These are phyloP conservation scores for Tenrec ecaudatus DNA, from an alignment of 2,113 vertebrate species.

Conservation along the genomic window DNA sequence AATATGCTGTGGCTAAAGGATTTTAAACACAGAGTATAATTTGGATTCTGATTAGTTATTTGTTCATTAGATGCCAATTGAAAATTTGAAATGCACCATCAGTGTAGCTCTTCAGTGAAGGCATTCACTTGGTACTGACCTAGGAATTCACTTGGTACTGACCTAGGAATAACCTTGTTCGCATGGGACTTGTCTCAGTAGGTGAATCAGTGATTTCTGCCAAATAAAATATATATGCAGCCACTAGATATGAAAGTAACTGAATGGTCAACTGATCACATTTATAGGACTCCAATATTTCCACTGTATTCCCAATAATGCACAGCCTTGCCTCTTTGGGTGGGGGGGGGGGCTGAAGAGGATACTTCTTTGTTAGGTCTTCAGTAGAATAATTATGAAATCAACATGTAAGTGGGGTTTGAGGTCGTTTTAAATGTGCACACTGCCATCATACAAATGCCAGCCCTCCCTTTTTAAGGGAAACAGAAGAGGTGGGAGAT, in stretches of 20 bases:
- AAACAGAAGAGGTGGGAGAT: not conserved
- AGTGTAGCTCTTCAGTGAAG: too few relatives aligned
- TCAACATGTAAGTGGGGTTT: not conserved
- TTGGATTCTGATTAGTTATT: slow-evolving; percentile 77
- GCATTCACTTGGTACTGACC: slow-evolving; percentile 47
- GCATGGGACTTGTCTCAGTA: slow-evolving; percentile 59
- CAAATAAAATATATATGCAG: slow-evolving; percentile 45
- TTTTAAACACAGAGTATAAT: slow-evolving; percentile 67
- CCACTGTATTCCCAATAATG: not conserved
- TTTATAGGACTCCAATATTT: not conserved
- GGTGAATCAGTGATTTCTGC: slow-evolving; percentile 55
- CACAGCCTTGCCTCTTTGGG: not conserved
- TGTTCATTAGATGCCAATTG: slow-evolving; percentile 77
- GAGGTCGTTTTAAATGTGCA: slow-evolving; percentile 19
- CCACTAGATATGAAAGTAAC: not conserved
- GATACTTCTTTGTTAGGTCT: slow-evolving; percentile 47
- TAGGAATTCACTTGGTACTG: slow-evolving; percentile 60
- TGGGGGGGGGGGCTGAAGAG: not conserved
- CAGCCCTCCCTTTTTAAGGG: not conserved
- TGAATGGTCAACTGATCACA: not conserved
- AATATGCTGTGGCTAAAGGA: slow-evolving; percentile 53
- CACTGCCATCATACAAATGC: slow-evolving; percentile 8
- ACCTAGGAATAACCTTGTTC: slow-evolving; percentile 67
- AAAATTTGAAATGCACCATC: slow-evolving; percentile 60
- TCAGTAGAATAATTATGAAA: slow-evolving; percentile 39